Evolutionary conservation across 2,888 invertebrate genomes (phyloP), one percentile per base, ranked within the genome.

Genomic region (Rhagonycha lutea): DNA sequence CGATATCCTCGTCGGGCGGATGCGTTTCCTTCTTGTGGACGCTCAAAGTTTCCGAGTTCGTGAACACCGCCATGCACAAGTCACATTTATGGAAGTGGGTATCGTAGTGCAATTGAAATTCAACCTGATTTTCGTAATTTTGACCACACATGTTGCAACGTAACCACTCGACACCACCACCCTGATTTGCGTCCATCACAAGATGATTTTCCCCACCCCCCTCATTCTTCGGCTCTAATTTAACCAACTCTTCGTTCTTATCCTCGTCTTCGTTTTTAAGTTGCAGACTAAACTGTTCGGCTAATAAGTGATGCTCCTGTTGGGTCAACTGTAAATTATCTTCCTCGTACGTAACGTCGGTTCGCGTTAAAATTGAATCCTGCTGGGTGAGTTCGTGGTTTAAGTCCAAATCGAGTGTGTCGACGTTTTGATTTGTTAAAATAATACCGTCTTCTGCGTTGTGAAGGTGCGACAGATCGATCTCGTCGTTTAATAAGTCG

Each of bases 41-140:
- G 72, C 84, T 82, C 10, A 90, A 81, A n/a, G 86, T 86, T 32
- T 90, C 89, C 32, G 87, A 82, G 78, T 86, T 89, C 7, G 88
- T 87, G 80, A 90, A 90, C 72, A 88, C 87, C 26, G 88, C 82
- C 67, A 86, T 87, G 80, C 90, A 91, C 5, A 82, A 78, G 4
- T 81, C 79, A 77, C 88, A 89, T 78, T 87, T 88, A 71, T 84
- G 83, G 80, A 88, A 87, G 80, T 89, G 89, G 72, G 83, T 82
- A 32, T 86, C 85, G 79, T 86, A 89, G 80, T 88, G 88, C 32
- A 80, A 80, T 75, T 88, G 85, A 79, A 88, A 86, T 67, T 84
- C 85, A 18, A 83, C 81, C 77, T 86, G 86, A 47, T 84, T 83
- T 9, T 84, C 83, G 75, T 83, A 87, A n/a, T 84, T 82, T 75